A percentile compares a stretch with the other conserved stretches of the same genome.
Conservation (phyloP, 2,113 vertebrate species). For the Numenius arquata region DNA sequence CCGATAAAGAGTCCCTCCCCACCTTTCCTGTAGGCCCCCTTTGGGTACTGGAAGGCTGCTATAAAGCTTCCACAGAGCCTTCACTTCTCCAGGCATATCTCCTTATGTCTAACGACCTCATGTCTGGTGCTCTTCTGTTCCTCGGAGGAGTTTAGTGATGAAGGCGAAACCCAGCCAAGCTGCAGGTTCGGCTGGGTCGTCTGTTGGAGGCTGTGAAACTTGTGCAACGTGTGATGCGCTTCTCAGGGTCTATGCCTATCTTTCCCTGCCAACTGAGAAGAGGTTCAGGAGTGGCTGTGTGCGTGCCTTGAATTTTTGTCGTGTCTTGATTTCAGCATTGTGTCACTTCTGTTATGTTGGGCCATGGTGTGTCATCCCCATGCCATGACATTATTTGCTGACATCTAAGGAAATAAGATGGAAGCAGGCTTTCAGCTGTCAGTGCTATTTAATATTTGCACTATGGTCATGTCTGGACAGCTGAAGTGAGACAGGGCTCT, state of each 20-base stretch:
- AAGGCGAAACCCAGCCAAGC: background rate
- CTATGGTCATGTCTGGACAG: background rate
- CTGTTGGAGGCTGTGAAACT: background rate
- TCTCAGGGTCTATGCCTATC: background rate
- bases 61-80: background rate
- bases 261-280: background rate
- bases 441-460: background rate
- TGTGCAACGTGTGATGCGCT: background rate
- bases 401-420: conserved; percentile 11
- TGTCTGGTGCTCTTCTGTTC: background rate
- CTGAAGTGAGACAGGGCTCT: background rate
- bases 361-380: background rate
- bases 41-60: background rate
- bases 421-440: conserved; percentile 25
- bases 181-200: background rate
- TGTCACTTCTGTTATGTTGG: background rate
- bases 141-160: background rate
- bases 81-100: background rate
- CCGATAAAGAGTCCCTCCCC: background rate
- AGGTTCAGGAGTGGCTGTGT: background rate
- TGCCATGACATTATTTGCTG: conserved; percentile 13
- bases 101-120: background rate
- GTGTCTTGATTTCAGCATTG: background rate
- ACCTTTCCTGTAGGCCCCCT: background rate
- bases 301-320: background rate